Evolutionary conservation across 2,888 invertebrate species (phyloP).

Genomic region (Noctua comes): DNA sequence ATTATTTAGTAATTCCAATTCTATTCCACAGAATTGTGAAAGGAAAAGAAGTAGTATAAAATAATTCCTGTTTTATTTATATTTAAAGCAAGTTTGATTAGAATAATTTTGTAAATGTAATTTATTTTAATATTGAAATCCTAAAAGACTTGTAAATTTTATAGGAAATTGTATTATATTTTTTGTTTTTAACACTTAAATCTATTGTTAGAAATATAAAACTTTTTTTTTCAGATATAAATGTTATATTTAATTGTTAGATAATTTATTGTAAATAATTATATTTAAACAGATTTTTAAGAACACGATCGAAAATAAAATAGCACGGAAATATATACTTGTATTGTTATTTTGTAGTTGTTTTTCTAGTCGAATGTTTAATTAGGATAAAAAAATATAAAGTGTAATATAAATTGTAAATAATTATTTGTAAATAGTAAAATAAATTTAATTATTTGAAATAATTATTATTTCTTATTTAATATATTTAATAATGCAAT

Average conservation of each 20-base stretch:
- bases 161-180: constrained; percentile 26
- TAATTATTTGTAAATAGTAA: constrained; percentile 68
- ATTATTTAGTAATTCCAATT: constrained; percentile 69
- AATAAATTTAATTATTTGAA: constrained; percentile 25
- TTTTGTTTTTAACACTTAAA: background rate
- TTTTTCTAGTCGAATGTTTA: constrained; percentile 72
- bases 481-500: constrained; percentile 46
- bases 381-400: constrained; percentile 53
- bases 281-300: constrained; percentile 52
- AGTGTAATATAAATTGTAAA: constrained; percentile 66
- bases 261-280: constrained; percentile 58
- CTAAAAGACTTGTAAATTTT: constrained; percentile 60
- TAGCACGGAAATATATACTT: constrained; percentile 73
- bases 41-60: constrained; percentile 1
- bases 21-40: constrained; percentile 58
- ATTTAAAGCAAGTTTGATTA: background rate
- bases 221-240: constrained; percentile 40
- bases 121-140: constrained; percentile 34
- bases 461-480: constrained; percentile 39
- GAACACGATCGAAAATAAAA: constrained; percentile 66
- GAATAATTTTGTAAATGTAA: constrained; percentile 17
- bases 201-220: constrained; percentile 31
- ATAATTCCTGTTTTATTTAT: background rate
- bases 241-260: constrained; percentile 49
- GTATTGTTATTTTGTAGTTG: constrained; percentile 70